Percentiles rank a stretch among this genome's conserved stretches.
Evolutionary conservation across 2,797 vertebrate genomes (phyloP).

Genomic region (Enteromius afrohamiltoni): DNA sequence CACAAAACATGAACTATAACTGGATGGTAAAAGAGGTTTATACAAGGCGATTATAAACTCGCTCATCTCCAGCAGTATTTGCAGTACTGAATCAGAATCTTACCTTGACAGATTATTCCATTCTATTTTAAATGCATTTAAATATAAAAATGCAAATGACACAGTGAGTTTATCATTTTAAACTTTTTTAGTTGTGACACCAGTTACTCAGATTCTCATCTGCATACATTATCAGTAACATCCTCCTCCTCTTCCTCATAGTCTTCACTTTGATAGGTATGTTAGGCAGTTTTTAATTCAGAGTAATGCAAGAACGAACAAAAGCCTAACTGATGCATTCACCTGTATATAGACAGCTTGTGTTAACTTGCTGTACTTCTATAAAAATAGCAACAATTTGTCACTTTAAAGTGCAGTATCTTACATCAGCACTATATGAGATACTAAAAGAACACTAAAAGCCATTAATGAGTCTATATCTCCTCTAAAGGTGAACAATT

Average conservation of each 20-base stretch:
- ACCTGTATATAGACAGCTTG: background rate
- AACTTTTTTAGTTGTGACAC: background rate
- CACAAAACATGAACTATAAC: background rate
- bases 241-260: background rate
- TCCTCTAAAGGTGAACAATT: background rate
- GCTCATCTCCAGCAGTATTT: background rate
- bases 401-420: background rate
- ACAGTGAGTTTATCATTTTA: background rate
- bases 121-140: slow-evolving; percentile 3
- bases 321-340: background rate
- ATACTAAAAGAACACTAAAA: background rate
- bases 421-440: background rate
- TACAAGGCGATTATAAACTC: background rate
- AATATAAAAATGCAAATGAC: background rate
- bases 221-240: background rate
- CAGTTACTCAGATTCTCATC: background rate
- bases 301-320: background rate
- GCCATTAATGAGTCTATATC: background rate
- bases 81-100: background rate
- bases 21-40: background rate
- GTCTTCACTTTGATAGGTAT: background rate
- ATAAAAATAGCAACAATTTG: background rate
- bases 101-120: background rate
- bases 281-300: background rate
- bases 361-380: background rate